Base-by-base conservation (phyloP, 1,140 invertebrate genomes). In the Alviniconcha marisindica region DNA sequence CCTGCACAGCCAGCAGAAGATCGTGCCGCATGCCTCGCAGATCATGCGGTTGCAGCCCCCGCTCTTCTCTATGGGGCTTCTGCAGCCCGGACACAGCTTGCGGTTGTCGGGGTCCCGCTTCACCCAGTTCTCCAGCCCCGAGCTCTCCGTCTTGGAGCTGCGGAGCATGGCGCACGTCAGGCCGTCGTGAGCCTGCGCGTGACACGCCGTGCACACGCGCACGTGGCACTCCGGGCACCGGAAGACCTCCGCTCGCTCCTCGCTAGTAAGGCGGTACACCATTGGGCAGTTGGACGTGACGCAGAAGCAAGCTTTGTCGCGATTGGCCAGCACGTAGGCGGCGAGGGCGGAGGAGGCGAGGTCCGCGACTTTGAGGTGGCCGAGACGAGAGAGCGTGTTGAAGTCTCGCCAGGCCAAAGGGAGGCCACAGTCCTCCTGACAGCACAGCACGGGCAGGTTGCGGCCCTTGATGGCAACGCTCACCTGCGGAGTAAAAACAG, bases 1-100 rank as follows among this genome's bases (percentile, higher is more conserved):
- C 42, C 85, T 36, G 51, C 90, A 91, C 18, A 87, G 40, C 90
- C 90, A 91, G 73, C 90, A 91, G 48, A 91, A 89, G 77, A 85
- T 83, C 1, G 54, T 71, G 1, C 74, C 60, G 86, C 89, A 91
- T 5, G 56, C 71, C 18, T 15, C 54, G 77, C 90, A 91, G 7
- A 71, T n/a, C 86, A 91, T 87, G 33, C 85, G 83, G 31, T 90
- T 84, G 77, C 90, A 91, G 4, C 90, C 90, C 42, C 73, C 84
- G 40, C 15, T 82, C 77, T 91, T 91, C 77, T 90, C 88, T 31
- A 91, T 89, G 18, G 85, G 85, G 10, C 73, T 36, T 2, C 60
- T 48, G 85, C 90, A 91, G 1, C 84, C 85, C 14, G 90, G 90
- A 83, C 90, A 91, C 7, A 82, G 36, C 79, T 87, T 90, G 14